phyloP scores from a whole-genome alignment of 2,888 invertebrate genomes.

The Callyntrura sp. region DNA sequence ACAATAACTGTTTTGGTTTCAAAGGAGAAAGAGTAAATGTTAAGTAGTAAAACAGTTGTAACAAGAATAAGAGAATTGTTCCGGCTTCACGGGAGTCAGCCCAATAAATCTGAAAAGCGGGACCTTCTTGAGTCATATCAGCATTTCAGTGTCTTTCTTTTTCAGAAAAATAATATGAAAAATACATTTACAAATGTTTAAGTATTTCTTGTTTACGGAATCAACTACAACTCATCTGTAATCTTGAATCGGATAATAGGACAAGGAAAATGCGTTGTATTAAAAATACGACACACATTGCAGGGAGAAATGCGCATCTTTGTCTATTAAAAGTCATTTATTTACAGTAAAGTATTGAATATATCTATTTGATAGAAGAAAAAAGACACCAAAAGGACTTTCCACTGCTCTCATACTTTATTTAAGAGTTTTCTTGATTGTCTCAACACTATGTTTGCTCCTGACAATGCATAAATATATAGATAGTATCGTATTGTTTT shows the following conservation, averaged over 20 bases:
- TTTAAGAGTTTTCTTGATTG: constrained; percentile 32
- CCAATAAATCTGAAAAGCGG: constrained; percentile 82
- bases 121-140: constrained; percentile 78
- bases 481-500: constrained; percentile 17
- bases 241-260: background rate
- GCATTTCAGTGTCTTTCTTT: constrained; percentile 54
- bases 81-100: constrained; percentile 83
- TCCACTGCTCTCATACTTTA: constrained; percentile 74
- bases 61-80: constrained; percentile 78
- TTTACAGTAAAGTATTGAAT: too few species aligned
- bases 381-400: constrained; percentile 55
- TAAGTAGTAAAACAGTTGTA: constrained; percentile 53
- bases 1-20: constrained; percentile 27
- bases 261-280: constrained; percentile 36
- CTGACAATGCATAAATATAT: constrained; percentile 51
- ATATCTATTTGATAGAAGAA: constrained; percentile 1
- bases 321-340: constrained; percentile 3
- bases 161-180: background rate
- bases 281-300: constrained; percentile 15
- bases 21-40: constrained; percentile 39
- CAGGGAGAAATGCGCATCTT: constrained; percentile 24
- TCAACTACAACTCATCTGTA: constrained; percentile 49
- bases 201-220: background rate
- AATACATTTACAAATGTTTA: background rate
- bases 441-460: constrained; percentile 51